Evolutionary conservation across 2,113 vertebrate species (phyloP).

Genomic region (Brachyhypopomus occidentalis): DNA sequence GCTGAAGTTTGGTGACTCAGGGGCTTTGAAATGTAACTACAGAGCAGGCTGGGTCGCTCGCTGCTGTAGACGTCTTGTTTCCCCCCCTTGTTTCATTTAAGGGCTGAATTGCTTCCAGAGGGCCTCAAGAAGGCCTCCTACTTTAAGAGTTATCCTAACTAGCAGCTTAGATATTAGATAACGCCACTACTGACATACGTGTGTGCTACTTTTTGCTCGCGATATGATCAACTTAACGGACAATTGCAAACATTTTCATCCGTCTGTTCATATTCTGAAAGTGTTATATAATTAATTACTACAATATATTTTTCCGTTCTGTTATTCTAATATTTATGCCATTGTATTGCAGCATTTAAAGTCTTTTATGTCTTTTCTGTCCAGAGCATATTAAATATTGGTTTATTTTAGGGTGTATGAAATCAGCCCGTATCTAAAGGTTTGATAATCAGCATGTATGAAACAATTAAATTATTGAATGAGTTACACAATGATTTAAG

Average conservation of each 20-base stretch:
- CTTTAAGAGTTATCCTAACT: conserved; percentile 42
- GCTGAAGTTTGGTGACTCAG: conserved; percentile 83
- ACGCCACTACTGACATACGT: conserved; percentile 22
- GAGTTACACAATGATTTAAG: neutral
- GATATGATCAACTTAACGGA: conserved; percentile 18
- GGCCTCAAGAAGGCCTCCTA: conserved; percentile 23
- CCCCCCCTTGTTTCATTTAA: conserved; percentile 40
- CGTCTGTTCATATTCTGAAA: neutral
- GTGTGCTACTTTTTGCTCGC: neutral
- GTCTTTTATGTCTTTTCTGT: neutral
- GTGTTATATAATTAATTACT: neutral
- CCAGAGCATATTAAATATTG: neutral
- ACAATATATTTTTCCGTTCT: neutral
- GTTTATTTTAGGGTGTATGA: neutral
- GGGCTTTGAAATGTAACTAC: conserved; percentile 73
- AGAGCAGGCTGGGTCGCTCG: conserved; percentile 40
- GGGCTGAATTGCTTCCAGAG: conserved; percentile 43
- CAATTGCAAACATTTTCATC: neutral
- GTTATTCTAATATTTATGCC: neutral
- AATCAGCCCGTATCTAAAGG: neutral
- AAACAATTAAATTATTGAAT: neutral
- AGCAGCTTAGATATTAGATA: conserved; percentile 44
- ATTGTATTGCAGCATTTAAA: neutral
- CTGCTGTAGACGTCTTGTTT: conserved; percentile 41
- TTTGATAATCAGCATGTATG: neutral